These are phyloP conservation scores for Orchesella cincta DNA, from an alignment of 1,140 invertebrate species.

Conservation along the genomic window DNA sequence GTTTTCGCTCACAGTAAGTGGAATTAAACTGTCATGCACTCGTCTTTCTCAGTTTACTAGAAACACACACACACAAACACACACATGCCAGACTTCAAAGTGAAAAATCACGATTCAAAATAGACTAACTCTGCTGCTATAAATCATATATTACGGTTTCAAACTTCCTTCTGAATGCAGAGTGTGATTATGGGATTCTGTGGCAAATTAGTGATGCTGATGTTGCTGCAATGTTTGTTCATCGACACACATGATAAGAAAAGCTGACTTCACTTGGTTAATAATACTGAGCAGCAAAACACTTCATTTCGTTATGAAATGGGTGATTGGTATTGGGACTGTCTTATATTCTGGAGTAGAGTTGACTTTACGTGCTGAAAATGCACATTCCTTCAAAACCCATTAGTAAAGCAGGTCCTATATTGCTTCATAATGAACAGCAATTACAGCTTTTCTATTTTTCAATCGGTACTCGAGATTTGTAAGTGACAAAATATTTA, in stretches of 20 bases:
- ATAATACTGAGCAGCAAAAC: background rate
- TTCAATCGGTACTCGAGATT: no score
- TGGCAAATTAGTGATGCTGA: slow-evolving; percentile 19
- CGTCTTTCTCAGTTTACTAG: no score
- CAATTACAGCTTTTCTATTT: no score
- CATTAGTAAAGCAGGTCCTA: background rate
- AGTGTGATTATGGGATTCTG: slow-evolving; percentile 15
- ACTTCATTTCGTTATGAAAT: background rate
- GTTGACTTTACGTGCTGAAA: background rate
- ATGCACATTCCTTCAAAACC: background rate
- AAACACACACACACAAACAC: background rate
- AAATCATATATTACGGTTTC: no score
- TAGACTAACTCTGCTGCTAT: no score
- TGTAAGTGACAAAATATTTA: background rate
- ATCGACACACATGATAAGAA: background rate
- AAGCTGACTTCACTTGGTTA: background rate
- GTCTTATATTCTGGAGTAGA: background rate
- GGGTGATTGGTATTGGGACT: background rate
- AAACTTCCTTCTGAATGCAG: no score
- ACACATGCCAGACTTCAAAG: background rate
- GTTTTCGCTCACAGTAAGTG: background rate
- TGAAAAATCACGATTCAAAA: background rate
- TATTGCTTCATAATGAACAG: background rate
- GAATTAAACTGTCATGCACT: background rate
- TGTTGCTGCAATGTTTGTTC: background rate